Conservation (phyloP, 2,888 invertebrate species). For the Microchrysa polita region DNA sequence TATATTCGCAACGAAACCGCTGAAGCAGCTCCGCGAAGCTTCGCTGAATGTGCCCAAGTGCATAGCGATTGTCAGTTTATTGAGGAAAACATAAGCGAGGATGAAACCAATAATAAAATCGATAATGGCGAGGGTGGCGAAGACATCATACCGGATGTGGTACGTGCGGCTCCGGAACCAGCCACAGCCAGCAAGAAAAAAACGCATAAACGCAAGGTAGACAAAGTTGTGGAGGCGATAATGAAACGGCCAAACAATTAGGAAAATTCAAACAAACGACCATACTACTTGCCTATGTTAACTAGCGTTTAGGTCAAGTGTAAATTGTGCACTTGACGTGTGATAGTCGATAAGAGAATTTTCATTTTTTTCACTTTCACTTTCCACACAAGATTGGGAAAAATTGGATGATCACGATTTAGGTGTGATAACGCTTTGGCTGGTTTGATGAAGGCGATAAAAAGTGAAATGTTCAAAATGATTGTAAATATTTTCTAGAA, state of each 20-base stretch:
- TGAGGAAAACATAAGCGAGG: slow-evolving; percentile 61
- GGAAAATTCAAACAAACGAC: background rate
- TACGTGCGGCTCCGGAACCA: background rate
- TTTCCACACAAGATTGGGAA: no score
- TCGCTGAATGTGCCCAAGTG: slow-evolving; percentile 59
- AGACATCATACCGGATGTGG: background rate
- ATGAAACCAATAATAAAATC: slow-evolving; percentile 60
- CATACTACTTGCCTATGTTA: background rate
- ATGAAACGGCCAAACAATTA: background rate
- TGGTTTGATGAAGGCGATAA: no score
- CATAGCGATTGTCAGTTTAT: slow-evolving; percentile 59
- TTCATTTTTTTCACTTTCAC: no score
- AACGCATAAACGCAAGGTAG: background rate
- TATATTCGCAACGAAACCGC: slow-evolving; percentile 58
- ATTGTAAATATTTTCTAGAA: no score
- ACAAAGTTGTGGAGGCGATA: background rate
- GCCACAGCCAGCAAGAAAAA: background rate
- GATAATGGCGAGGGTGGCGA: slow-evolving; percentile 53
- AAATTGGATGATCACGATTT: no score
- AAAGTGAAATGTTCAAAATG: no score
- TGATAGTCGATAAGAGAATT: no score
- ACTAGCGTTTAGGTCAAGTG: slow-evolving; percentile 3
- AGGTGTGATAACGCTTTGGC: no score
- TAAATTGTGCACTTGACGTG: background rate
- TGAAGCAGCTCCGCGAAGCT: slow-evolving; percentile 56